Conservation (phyloP, 2,888 invertebrate genomes). For the Arge pagana region DNA sequence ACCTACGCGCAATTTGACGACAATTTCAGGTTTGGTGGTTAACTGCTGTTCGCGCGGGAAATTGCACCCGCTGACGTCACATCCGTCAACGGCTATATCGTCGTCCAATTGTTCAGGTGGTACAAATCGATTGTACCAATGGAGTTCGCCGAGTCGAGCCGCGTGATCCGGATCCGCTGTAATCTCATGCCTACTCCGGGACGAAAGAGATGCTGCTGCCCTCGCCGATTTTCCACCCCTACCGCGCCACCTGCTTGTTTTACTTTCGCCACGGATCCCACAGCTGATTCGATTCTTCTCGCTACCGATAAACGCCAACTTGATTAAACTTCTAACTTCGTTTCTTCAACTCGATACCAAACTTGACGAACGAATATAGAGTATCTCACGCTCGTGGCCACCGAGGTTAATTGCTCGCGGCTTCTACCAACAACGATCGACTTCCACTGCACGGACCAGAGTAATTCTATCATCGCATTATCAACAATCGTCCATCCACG, state of each 20-base stretch:
- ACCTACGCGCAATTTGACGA: conserved; percentile 36
- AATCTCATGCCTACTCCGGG: conserved; percentile 3
- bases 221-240: background rate
- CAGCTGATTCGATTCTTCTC: conserved; percentile 2
- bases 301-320: conserved; percentile 9
- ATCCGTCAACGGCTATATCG: conserved; percentile 48
- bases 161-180: no score
- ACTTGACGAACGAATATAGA: no score
- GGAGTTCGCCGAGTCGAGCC: background rate
- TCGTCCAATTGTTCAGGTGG: conserved; percentile 43
- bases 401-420: no score
- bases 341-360: no score
- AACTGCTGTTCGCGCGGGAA: conserved; percentile 55
- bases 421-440: no score
- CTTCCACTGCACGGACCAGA: no score
- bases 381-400: no score
- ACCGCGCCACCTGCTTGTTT: no score
- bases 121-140: conserved; percentile 26
- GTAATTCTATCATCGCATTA: no score
- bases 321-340: conserved; percentile 4
- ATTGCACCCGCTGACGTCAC: conserved; percentile 56
- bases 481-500: no score
- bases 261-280: background rate
- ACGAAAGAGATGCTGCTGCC: background rate
- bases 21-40: conserved; percentile 55